Evolutionary conservation across 2,113 vertebrate species (phyloP), one percentile per base, ranked within the genome.

Genomic region (Sinosuthora webbiana): DNA sequence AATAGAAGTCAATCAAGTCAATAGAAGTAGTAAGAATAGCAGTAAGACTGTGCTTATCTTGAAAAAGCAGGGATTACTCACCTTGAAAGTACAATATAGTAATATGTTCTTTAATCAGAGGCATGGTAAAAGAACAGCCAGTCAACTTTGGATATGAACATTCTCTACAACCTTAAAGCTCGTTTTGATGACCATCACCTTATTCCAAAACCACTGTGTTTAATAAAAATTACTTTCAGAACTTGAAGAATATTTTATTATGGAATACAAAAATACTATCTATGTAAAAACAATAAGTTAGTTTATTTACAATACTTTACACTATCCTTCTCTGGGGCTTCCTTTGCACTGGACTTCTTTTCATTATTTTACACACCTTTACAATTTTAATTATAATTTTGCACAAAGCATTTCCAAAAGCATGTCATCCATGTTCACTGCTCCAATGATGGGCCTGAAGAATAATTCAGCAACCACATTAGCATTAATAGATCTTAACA

Each of bases 341-440:
- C 68, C 82, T 94, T 93, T 74, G 55, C 13, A 35, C 30, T 69
- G 67, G 62, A 86, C 73, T 90, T 83, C 73, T 91, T 94, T 70
- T 44, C 69, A 87, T 64, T 41, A 82, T 85, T 78, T 91, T 68
- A 90, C 42, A 89, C 0, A 9, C 27, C 62, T 95, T 97, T 82
- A 97, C 95, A 99, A 98, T 95, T 99, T 99, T 59, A 98, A 98
- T 96, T 87, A 98, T 97, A 99, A 98, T 94, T 99, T 99, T 59
- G 98, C 98, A 96, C 99, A 99, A 96, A 99, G 99, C 99, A 99
- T 99, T 97, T 99, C 99, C 97, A 99, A 98, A 83, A 99, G 98
- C 97, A 99, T 99, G 93, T 99, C 99, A 97, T 99, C 99, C 98
- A 99, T 99, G 97, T 98, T 99, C 81, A 99, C 99, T 15, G 97